A percentile compares a stretch with the other conserved stretches of the same genome.
These are phyloP conservation scores for Simalia tracyae DNA, from an alignment of 2,797 vertebrate genomes.

Conservation along the genomic window DNA sequence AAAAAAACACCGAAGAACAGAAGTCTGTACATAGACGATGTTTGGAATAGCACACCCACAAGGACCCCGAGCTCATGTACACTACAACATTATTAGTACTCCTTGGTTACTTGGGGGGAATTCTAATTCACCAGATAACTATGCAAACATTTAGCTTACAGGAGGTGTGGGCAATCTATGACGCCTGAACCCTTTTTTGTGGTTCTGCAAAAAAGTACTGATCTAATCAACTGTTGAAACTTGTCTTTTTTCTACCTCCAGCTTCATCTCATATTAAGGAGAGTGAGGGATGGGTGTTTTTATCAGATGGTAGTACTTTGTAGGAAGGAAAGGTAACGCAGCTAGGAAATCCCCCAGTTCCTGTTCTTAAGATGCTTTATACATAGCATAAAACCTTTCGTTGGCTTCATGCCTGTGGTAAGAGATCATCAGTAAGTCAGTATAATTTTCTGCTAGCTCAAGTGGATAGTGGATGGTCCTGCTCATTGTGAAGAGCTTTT, in stretches of 20 bases:
- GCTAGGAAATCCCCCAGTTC: background rate
- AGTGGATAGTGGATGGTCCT: too few species aligned
- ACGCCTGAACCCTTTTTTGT: background rate
- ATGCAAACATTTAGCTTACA: background rate
- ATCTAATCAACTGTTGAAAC: background rate
- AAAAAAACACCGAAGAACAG: background rate
- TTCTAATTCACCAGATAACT: background rate
- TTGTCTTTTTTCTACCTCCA: background rate
- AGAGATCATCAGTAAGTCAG: too few species aligned
- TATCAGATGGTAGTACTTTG: background rate
- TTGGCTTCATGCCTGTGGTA: too few species aligned
- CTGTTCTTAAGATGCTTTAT: background rate
- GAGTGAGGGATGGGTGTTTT: background rate
- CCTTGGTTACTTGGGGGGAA: background rate
- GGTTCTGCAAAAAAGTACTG: background rate
- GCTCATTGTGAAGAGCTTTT: too few species aligned
- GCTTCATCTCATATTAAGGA: background rate
- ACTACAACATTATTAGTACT: background rate
- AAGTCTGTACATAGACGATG: background rate
- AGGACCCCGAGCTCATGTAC: background rate
- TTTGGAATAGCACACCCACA: background rate
- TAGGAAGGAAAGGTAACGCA: background rate
- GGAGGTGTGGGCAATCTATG: background rate
- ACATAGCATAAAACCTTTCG: background rate
- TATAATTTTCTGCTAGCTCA: too few species aligned